Base-by-base conservation (phyloP, 2,113 vertebrate species). In the Osmerus eperlanus region DNA sequence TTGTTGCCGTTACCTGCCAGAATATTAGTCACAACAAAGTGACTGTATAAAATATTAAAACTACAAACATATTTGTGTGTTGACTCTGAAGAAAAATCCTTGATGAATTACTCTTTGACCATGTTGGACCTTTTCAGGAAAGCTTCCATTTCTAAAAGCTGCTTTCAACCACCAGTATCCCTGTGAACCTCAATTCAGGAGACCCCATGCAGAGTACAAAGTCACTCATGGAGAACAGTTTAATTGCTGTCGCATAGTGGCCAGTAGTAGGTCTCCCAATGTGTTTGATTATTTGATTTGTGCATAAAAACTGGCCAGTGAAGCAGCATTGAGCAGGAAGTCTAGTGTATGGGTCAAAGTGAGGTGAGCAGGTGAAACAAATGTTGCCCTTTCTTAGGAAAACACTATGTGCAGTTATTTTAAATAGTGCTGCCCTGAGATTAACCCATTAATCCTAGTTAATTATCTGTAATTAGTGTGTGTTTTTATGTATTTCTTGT, bases 211-310 rank as follows among this genome's bases (percentile, higher is more conserved):
- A 13, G 53, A 65, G 41, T 58, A 29, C 19, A 14, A 53, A 80
- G 53, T 13, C 82, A 77, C 66, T 82, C 81, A 84, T 78, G 85
- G 69, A 80, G 81, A 87, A 86, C 78, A 87, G 76, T 88, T 85
- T 88, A 88, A 87, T 88, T 83, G 75, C 71, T 70, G 61, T 58
- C 16, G 18, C 51, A 56, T 54, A 69, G 19, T 72, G 25, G 65
- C 70, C 59, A 67, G 6, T 53, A 64, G 65, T 60, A 81, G 55
- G 52, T 70, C 58, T 58, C 19, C 25, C 55, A 29, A 71, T 23
- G 55, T 76, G 32, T 18, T 28, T 51, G 23, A 61, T 59, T 19
- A 52, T 28, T 47, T 65, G 53, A 21, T 60, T 19, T 29, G 28
- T 25, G 13, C 23, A 14, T 14, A 29, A 7, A 25, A 47, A n/a